phyloP scores from a whole-genome alignment of 2,888 invertebrate genomes.

The Marasmarcha lunaedactyla region DNA sequence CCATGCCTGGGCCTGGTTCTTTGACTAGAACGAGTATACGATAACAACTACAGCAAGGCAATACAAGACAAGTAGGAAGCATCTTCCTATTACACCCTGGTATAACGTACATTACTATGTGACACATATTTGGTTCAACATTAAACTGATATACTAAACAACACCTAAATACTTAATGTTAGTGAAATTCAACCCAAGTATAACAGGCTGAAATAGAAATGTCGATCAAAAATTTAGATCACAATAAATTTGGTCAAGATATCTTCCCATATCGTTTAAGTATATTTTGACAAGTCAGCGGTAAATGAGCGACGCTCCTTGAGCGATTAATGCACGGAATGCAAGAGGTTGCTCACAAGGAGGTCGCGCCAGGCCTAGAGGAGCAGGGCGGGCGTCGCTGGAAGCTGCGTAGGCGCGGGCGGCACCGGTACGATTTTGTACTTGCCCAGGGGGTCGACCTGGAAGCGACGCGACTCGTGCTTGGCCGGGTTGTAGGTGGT shows the following conservation, averaged over 20 bases:
- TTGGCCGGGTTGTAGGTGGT: conserved; percentile 56
- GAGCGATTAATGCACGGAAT: conserved; percentile 44
- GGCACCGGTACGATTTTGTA: conserved; percentile 54
- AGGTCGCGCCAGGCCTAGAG: conserved; percentile 70
- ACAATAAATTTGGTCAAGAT: too few relatives aligned
- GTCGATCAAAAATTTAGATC: conserved; percentile 1
- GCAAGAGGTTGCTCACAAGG: conserved; percentile 57
- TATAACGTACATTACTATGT: too few relatives aligned
- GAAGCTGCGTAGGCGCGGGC: conserved; percentile 22
- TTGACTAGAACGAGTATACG: conserved; percentile 21
- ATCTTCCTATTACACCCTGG: too few relatives aligned
- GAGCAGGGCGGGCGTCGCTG: conserved; percentile 34
- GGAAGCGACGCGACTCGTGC: conserved; percentile 55
- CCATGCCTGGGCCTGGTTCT: conserved; percentile 13
- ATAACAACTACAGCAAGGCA: conserved; percentile 42
- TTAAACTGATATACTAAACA: too few relatives aligned
- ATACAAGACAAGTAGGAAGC: conserved; percentile 46
- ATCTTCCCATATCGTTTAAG: too few relatives aligned
- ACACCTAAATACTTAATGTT: too few relatives aligned
- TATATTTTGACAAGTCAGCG: too few relatives aligned
- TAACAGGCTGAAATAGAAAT: too few relatives aligned
- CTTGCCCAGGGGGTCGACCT: conserved; percentile 63
- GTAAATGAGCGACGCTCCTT: conserved; percentile 38
- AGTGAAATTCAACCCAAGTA: too few relatives aligned
- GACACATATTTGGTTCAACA: too few relatives aligned